These are phyloP conservation scores for Heterotis niloticus DNA, from an alignment of 2,113 vertebrate genomes.

Conservation along the genomic window DNA sequence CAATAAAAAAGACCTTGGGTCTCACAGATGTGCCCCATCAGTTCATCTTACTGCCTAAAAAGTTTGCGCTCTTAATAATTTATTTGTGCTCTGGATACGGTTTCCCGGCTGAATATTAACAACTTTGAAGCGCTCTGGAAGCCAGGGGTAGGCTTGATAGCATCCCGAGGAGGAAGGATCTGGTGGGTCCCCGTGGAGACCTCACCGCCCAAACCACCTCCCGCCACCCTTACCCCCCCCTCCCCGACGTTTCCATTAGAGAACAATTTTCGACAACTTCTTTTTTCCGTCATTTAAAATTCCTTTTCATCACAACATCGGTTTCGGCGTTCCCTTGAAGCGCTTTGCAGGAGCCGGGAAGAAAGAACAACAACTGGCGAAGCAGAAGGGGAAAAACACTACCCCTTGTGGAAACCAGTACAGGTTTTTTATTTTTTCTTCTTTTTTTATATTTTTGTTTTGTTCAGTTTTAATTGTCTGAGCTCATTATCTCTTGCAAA, in stretches of 20 bases:
- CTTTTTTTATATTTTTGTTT: conserved; percentile 22
- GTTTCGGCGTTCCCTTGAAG: conserved; percentile 64
- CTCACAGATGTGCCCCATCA: conserved; percentile 97
- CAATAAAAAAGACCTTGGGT: conserved; percentile 80
- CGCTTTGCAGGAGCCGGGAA: conserved; percentile 49
- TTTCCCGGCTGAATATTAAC: conserved; percentile 99
- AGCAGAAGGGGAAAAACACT: background rate
- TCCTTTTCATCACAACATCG: conserved; percentile 78
- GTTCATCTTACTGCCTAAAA: conserved; percentile 99
- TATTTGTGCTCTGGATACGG: conserved; percentile 98
- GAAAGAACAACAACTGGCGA: conserved; percentile 26
- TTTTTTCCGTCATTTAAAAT: conserved; percentile 77
- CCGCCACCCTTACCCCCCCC: conserved; percentile 7
- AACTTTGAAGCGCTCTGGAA: conserved; percentile 92
- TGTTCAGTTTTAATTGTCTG: conserved; percentile 29
- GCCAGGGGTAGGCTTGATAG: conserved; percentile 69
- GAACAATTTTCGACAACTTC: conserved; percentile 67
- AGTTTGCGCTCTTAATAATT: conserved; percentile 99
- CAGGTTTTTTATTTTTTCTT: conserved; percentile 11
- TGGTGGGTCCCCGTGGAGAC: conserved; percentile 59
- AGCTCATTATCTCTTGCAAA: conserved; percentile 28
- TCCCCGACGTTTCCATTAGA: conserved; percentile 57
- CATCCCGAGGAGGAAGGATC: conserved; percentile 76
- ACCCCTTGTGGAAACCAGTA: conserved; percentile 26
- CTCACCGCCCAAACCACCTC: conserved; percentile 48